Evolutionary conservation across 2,888 invertebrate species (phyloP).

Genomic region (Corbicula japonica): DNA sequence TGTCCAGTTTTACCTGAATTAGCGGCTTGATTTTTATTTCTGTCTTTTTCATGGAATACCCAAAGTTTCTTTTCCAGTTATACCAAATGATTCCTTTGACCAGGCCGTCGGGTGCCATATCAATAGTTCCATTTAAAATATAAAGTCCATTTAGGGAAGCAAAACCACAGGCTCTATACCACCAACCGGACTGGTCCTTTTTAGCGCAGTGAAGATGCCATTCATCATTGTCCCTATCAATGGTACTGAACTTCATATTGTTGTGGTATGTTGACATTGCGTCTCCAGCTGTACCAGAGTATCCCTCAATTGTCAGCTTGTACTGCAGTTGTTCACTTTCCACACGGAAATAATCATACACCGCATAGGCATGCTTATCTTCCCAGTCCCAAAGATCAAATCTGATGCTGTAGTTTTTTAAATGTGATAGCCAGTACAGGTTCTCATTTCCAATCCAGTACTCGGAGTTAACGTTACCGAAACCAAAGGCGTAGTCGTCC

Average conservation of each 20-base stretch:
- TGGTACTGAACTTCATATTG: conserved; percentile 95
- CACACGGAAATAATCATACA: conserved; percentile 92
- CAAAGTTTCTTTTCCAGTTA: conserved; percentile 76
- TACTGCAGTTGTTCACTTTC: conserved; percentile 91
- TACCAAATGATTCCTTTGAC: conserved; percentile 80
- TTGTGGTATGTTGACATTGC: conserved; percentile 95
- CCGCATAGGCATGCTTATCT: conserved; percentile 92
- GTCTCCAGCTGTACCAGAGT: conserved; percentile 94
- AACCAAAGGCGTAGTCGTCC: conserved; percentile 93
- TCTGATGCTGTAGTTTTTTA: conserved; percentile 88
- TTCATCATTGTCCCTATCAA: conserved; percentile 94
- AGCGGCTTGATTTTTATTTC: conserved; percentile 80
- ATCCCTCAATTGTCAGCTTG: conserved; percentile 91
- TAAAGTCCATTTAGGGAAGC: conserved; percentile 80
- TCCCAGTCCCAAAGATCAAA: conserved; percentile 95
- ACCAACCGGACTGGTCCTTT: conserved; percentile 82
- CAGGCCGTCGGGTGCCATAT: conserved; percentile 73
- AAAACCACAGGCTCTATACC: conserved; percentile 81
- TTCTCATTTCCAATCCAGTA: conserved; percentile 96
- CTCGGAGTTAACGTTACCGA: conserved; percentile 92
- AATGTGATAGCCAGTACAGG: conserved; percentile 91
- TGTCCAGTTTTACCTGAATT: conserved; percentile 64
- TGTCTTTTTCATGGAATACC: conserved; percentile 75
- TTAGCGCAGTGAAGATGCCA: conserved; percentile 79
- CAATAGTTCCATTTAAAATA: conserved; percentile 61